Evolutionary conservation across 2,113 vertebrate species (phyloP), one percentile per base, ranked within the genome.

Genomic region (Notiomystis cincta): DNA sequence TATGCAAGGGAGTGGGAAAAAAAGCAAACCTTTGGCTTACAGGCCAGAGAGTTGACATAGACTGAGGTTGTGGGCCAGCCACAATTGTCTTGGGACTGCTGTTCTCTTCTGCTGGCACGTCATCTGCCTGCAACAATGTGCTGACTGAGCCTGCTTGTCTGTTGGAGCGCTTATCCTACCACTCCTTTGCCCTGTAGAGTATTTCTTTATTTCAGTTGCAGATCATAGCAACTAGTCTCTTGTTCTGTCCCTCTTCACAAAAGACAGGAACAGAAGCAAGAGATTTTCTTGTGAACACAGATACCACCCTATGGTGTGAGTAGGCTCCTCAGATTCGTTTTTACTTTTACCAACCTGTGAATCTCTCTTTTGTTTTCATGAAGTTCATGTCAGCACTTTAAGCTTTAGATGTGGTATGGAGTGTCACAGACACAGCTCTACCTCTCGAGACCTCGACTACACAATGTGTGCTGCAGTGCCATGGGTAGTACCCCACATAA

Each of bases 101-200:
- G 80, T 96, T 96, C 76, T 94, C 58, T 91, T 95, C 94, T 95
- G 81, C 81, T 96, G 92, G 93, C 92, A 93, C 38, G 53, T 93
- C 95, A 93, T 94, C 86, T 93, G 91, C 95, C 71, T 94, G 57
- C 83, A 96, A 91, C 91, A 89, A 93, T 95, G 91, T 96, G 87
- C 93, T 96, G 94, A 93, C 91, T 88, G 80, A 91, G 92, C 53
- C 94, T 79, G 75, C 80, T 90, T 88, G 60, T 81, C 95, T 95
- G 53, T 92, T 93, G 82, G 78, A 93, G 88, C 0, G 0, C 71
- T 89, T 75, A 40, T 81, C 69, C 93, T 89, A 89, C 93, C 82
- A 84, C 72, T 96, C 65, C 72, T 96, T 82, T 82, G 82, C 93
- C 82, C 93, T 51, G 40, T 96, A 83, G 71, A 96, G 47, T 40